Evolutionary conservation across 2,888 invertebrate species (phyloP), one percentile per base, ranked within the genome.

Genomic region (Phyllotreta striolata): DNA sequence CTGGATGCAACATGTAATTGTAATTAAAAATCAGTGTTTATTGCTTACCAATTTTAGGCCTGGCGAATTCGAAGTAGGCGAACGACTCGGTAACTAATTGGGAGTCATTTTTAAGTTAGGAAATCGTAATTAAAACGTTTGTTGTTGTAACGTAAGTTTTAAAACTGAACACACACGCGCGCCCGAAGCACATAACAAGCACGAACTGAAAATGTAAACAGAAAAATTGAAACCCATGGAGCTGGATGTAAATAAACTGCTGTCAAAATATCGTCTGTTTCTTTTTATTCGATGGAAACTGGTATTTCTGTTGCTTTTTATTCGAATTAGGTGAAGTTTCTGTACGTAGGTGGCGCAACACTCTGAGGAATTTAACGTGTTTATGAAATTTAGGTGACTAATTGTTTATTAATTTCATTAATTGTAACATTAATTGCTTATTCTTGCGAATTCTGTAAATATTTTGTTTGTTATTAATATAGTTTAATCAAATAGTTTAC

Each of bases 171-270:
- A 58, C 49, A 51, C 49, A 58, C 58, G 51, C 58, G 58, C 58
- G 41, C 58, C 51, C 51, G 35, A 12, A 0, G 10, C 40, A 49
- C 51, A 49, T 35, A 49, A 13, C 40, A 14, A 58, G 24, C 58
- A 58, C 40, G 12, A 41, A 58, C 58, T 58, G 24, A 51, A 58
- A 58, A 51, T 58, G 51, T 58, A 58, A 58, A 58, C 58, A 58
- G 51, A 58, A 58, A 58, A 58, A 58, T 58, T 51, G 41, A 51
- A 58, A 51, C 49, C 51, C 24, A 58, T 49, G 49, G 34, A 35
- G 38, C 49, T 24, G 24, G 34, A 40, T 39, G 10, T 47, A 57
- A 57, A 58, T 49, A 58, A 58, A 49, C 51, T 46, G 13, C 9
- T 52, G 52, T 52, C 52, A 38, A 37, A 38, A 12, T 10, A 34